Evolutionary conservation across 2,113 vertebrate species (phyloP), one percentile per base, ranked within the genome.

Genomic region (Zeus faber): DNA sequence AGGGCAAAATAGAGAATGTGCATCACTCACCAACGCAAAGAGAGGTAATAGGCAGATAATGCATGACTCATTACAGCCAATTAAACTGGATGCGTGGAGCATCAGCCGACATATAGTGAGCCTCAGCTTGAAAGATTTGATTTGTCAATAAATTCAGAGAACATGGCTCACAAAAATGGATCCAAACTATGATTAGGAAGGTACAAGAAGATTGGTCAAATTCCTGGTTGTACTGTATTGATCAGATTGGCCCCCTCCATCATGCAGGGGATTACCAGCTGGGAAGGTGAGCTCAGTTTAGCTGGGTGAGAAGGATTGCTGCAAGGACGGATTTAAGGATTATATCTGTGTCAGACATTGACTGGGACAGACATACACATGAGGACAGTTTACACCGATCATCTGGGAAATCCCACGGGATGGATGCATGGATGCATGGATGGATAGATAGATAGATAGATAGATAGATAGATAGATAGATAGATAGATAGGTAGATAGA

Each of bases 281-380:
- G 31, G 58, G 68, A 87, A 82, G 43, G 53, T 77, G 73, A 74
- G 73, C 75, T 77, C 54, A 83, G 72, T 88, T 81, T 80, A 83
- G 44, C 76, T 66, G 33, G 43, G 53, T 77, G 73, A 74, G 73
- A 52, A 57, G 82, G 82, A 88, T 87, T 61, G 70, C 62, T 76
- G 74, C 84, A 70, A 80, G 72, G 46, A 61, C 59, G 72, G 70
- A 75, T 89, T 87, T 85, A 58, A 5, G 74, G 88, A 87, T 89
- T 88, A 87, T 68, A 52, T 55, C 64, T 53, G 43, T 58, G 53
- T 65, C 62, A 44, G 29, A 49, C 49, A 51, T 46, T 60, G 3
- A 67, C 20, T 45, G 24, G 26, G 29, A 24, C 7, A 13, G 2
- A 35, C 17, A 10, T 45, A 45, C 44, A 49, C 5, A 35, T 16